These are phyloP conservation scores for Sebastes schlegelii DNA, from an alignment of 2,113 vertebrate species.

Conservation along the genomic window DNA sequence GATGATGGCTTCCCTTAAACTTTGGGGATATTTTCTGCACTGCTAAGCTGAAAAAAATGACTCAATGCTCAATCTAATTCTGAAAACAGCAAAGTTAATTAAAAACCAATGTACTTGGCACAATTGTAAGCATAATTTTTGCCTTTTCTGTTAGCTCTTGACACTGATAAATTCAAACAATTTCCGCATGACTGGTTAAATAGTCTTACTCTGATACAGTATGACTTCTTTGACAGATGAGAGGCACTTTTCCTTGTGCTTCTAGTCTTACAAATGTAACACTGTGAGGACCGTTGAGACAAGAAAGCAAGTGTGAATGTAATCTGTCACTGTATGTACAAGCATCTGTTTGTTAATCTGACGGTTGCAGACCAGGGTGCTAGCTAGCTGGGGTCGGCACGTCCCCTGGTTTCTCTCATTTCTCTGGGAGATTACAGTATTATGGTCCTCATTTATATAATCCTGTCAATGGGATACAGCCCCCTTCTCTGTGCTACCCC, in stretches of 20 bases:
- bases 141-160: background rate
- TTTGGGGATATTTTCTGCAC: slow-evolving; percentile 22
- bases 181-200: slow-evolving; percentile 27
- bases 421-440: slow-evolving; percentile 75
- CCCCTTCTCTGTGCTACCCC: slow-evolving; percentile 53
- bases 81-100: slow-evolving; percentile 20
- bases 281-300: background rate
- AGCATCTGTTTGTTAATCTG: slow-evolving; percentile 65
- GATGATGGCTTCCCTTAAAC: slow-evolving; percentile 25
- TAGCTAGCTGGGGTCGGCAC: slow-evolving; percentile 36
- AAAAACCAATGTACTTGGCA: slow-evolving; percentile 31
- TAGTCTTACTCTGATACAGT: background rate
- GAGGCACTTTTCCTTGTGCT: background rate
- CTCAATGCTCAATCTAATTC: slow-evolving; percentile 9
- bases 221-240: slow-evolving; percentile 6
- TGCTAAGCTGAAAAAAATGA: slow-evolving; percentile 17
- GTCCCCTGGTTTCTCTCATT: slow-evolving; percentile 66
- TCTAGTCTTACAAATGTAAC: slow-evolving; percentile 1
- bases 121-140: slow-evolving; percentile 11
- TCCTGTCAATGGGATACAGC: slow-evolving; percentile 76
- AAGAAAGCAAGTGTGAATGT: slow-evolving; percentile 54
- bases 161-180: background rate
- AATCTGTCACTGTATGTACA: slow-evolving; percentile 57
- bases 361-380: slow-evolving; percentile 48
- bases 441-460: slow-evolving; percentile 75